phyloP scores from a whole-genome alignment of 2,888 invertebrate genomes.

The Ellobium chinense region DNA sequence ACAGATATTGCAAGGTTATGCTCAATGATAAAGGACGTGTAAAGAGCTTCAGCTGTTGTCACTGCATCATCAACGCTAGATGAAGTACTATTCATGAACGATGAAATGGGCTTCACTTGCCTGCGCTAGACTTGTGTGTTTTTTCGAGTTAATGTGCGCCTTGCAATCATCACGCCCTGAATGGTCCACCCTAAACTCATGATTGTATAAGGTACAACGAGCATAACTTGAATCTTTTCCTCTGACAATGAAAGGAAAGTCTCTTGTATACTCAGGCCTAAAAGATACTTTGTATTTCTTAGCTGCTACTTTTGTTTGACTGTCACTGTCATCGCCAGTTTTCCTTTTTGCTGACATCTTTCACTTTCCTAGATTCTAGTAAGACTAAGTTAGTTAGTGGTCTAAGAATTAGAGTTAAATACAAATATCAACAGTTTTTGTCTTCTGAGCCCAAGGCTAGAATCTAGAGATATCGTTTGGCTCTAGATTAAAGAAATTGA shows the following conservation, averaged over 20 bases:
- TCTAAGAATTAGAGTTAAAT: too few species aligned
- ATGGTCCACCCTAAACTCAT: background rate
- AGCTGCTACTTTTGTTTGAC: background rate
- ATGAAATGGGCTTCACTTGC: background rate
- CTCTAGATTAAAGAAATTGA: too few species aligned
- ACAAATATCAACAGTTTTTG: too few species aligned
- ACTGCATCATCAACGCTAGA: background rate
- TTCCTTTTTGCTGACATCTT: background rate
- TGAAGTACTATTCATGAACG: background rate
- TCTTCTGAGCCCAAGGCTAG: too few species aligned
- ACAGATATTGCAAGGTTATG: background rate
- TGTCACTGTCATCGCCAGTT: background rate
- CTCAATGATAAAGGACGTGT: background rate
- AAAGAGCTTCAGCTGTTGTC: background rate
- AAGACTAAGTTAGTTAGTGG: too few species aligned
- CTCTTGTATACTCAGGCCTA: background rate
- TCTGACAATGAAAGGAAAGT: background rate
- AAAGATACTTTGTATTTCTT: background rate
- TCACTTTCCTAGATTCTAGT: too few species aligned
- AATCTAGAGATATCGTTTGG: too few species aligned
- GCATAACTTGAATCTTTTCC: background rate
- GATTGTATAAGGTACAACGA: background rate
- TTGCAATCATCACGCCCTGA: background rate
- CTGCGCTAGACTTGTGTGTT: background rate
- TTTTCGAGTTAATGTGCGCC: background rate